Base-by-base conservation (phyloP, 2,113 vertebrate genomes). In the Salvelinus namaycush region DNA sequence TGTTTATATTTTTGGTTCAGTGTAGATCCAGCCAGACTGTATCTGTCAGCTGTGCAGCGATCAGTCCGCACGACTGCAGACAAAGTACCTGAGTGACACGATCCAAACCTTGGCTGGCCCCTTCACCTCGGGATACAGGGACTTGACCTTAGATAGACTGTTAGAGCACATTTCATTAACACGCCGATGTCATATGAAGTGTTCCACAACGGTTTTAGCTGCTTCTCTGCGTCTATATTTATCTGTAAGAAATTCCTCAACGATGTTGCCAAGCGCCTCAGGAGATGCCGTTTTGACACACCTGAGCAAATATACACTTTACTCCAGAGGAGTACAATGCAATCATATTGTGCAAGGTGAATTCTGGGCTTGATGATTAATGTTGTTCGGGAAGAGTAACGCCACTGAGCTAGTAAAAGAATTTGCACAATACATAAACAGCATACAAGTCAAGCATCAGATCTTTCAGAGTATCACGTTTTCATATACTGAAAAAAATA, bases 51-150 rank as follows among this genome's bases (percentile, higher is more conserved):
- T 87, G 79, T 80, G 81, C 84, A 84, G 77, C 68, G 60, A 69
- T 88, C 66, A 60, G 89, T 92, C 89, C 88, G 39, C 92, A 89
- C 79, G 8, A 71, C 87, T 24, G 83, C 91, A 95, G 92, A 95
- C 95, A 95, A 92, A 78, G 82, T 75, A 62, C 13, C 57, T 48
- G 84, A 90, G 69, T 90, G 92, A 93, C 92, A 89, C 89, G 29
- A 85, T 62, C 70, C 73, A 79, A 44, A 76, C 29, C 73, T 16
- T 26, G 82, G 72, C 77, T 34, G 83, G 80, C 86, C 87, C 86
- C 86, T 83, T 79, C 70, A 76, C 74, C 79, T 77, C 51, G 68
- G 68, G 70, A 73, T 69, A 81, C 71, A 24, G 79, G 57, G 67
- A 78, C 79, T 86, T 81, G 87, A 80, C 80, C 73, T 88, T 88